phyloP scores from a whole-genome alignment of 2,797 vertebrate genomes.

The Agapornis canus region DNA sequence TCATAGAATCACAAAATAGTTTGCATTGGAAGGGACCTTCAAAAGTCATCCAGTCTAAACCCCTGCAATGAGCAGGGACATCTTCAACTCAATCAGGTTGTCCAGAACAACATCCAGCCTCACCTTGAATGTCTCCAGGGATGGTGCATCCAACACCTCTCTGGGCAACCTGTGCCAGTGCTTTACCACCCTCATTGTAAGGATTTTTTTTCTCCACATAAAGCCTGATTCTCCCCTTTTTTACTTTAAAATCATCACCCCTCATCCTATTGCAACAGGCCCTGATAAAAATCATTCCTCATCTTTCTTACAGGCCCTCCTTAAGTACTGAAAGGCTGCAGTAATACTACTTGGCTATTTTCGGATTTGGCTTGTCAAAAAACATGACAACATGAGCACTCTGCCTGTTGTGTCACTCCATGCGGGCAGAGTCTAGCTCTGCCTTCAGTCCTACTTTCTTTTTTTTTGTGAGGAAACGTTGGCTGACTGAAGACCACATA shows the following conservation, averaged over 20 bases:
- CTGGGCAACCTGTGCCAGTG: background rate
- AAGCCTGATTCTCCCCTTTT: background rate
- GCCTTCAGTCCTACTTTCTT: background rate
- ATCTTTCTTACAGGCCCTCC: background rate
- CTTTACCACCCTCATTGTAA: background rate
- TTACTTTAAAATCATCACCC: background rate
- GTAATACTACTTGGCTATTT: background rate
- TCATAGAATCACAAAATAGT: background rate
- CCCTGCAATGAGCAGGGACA: background rate
- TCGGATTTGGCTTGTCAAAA: background rate
- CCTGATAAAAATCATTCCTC: background rate
- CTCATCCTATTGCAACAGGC: background rate
- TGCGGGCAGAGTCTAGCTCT: background rate
- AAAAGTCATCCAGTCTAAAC: background rate
- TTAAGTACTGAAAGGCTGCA: background rate
- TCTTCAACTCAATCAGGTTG: background rate
- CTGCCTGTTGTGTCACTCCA: background rate
- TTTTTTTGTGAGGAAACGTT: background rate
- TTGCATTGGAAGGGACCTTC: background rate
- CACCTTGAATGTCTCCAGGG: background rate
- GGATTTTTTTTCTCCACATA: background rate
- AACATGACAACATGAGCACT: background rate
- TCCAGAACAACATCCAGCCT: background rate
- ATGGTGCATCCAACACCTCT: background rate
- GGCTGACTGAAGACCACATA: background rate